A percentile compares a stretch with the other conserved stretches of the same genome.
Conservation (phyloP, 2,113 vertebrate species). For the Perccottus glenii region DNA sequence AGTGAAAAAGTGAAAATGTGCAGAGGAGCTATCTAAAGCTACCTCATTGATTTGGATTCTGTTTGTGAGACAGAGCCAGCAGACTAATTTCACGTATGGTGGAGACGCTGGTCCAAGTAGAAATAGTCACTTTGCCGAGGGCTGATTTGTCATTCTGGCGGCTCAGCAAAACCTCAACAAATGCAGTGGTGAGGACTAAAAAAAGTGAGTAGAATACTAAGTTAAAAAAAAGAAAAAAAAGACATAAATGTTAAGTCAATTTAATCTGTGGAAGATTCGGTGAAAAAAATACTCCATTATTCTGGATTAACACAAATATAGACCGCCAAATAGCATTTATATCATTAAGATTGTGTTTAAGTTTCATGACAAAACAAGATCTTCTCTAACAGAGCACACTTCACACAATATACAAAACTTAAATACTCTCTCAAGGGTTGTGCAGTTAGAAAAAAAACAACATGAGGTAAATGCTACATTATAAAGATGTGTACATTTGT, state of each 20-base stretch:
- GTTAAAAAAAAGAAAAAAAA: constrained; percentile 9
- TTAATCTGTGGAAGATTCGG: not conserved
- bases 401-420: too few species aligned
- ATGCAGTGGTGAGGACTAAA: constrained; percentile 17
- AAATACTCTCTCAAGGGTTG: too few species aligned
- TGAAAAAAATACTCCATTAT: not conserved
- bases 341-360: too few species aligned
- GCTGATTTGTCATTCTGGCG: constrained; percentile 57
- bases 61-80: constrained; percentile 38
- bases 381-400: too few species aligned
- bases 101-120: constrained; percentile 42
- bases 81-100: constrained; percentile 52
- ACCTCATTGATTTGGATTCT: constrained; percentile 46
- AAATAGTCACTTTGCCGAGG: constrained; percentile 37
- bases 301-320: not conserved
- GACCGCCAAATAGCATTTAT: too few species aligned
- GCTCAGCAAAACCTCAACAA: constrained; percentile 50
- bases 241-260: constrained; percentile 2
- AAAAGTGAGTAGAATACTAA: constrained; percentile 10
- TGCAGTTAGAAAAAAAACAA: too few species aligned
- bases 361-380: too few species aligned
- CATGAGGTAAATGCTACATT: too few species aligned
- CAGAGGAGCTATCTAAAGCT: constrained; percentile 25
- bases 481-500: too few species aligned
- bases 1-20: not conserved